Conservation (phyloP, 2,113 vertebrate genomes). For the Hyperopisus bebe region DNA sequence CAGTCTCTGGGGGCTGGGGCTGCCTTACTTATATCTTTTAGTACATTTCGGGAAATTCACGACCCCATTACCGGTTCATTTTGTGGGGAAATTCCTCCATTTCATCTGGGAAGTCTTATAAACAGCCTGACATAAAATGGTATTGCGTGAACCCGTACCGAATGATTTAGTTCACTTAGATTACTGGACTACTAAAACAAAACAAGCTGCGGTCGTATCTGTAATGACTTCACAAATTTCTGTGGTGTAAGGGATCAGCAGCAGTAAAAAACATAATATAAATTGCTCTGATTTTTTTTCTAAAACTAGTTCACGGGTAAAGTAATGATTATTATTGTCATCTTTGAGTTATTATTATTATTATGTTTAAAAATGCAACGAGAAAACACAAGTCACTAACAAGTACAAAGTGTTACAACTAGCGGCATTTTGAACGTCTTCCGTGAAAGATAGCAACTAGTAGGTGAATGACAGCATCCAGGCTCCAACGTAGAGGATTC, state of each 20-base stretch:
- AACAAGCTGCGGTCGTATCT: not conserved
- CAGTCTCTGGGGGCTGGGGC: not conserved
- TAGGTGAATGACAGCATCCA: not conserved
- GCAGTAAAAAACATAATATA: not conserved
- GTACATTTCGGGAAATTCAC: not conserved
- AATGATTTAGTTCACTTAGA: not conserved
- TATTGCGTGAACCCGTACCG: not conserved
- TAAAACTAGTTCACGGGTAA: not conserved
- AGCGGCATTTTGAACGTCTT: not conserved
- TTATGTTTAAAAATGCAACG: not conserved
- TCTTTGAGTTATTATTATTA: not conserved
- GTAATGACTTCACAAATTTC: not conserved
- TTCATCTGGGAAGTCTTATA: not conserved
- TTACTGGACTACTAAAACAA: not conserved
- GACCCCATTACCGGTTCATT: not conserved
- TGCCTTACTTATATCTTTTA: not conserved
- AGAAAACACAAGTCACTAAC: not conserved
- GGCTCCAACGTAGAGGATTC: not conserved
- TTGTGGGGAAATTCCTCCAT: not conserved
- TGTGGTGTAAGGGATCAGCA: not conserved
- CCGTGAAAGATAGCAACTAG: not conserved
- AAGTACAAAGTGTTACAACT: not conserved
- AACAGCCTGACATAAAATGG: not conserved
- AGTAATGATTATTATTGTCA: not conserved
- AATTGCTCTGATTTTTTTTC: not conserved